Evolutionary conservation across 2,797 vertebrate genomes (phyloP).

Genomic region (Anableps anableps): DNA sequence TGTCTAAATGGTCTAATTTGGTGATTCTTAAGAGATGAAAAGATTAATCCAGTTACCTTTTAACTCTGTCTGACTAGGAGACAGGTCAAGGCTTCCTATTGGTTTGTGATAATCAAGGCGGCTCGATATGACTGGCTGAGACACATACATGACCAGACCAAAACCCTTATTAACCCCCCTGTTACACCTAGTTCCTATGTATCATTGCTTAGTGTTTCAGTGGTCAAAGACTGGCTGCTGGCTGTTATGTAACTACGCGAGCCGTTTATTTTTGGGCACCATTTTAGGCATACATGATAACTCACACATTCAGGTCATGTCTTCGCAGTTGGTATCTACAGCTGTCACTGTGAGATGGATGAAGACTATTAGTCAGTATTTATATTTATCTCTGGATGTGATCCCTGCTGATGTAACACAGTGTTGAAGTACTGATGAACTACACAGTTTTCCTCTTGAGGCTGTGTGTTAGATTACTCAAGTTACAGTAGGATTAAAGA

Average conservation of each 20-base stretch:
- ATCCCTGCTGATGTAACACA: constrained; percentile 39
- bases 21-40: constrained; percentile 49
- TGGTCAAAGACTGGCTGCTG: constrained; percentile 13
- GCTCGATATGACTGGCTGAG: constrained; percentile 54
- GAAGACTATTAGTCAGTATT: constrained; percentile 22
- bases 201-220: constrained; percentile 55
- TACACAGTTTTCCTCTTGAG: constrained; percentile 3
- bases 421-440: constrained; percentile 9
- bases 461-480: constrained; percentile 15
- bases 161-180: constrained; percentile 43
- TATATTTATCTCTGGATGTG: constrained; percentile 38
- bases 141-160: not conserved
- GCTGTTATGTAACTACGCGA: constrained; percentile 53
- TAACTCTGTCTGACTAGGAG: constrained; percentile 17
- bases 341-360: constrained; percentile 44
- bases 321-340: constrained; percentile 40
- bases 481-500: constrained; percentile 1
- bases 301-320: constrained; percentile 21
- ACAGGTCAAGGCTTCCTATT: constrained; percentile 28
- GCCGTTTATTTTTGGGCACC: constrained; percentile 35
- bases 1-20: constrained; percentile 46
- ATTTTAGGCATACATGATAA: constrained; percentile 37
- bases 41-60: constrained; percentile 68
- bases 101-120: constrained; percentile 24
- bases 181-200: constrained; percentile 15